Base-by-base conservation (phyloP, 1,140 invertebrate genomes). In the Planococcus citri region DNA sequence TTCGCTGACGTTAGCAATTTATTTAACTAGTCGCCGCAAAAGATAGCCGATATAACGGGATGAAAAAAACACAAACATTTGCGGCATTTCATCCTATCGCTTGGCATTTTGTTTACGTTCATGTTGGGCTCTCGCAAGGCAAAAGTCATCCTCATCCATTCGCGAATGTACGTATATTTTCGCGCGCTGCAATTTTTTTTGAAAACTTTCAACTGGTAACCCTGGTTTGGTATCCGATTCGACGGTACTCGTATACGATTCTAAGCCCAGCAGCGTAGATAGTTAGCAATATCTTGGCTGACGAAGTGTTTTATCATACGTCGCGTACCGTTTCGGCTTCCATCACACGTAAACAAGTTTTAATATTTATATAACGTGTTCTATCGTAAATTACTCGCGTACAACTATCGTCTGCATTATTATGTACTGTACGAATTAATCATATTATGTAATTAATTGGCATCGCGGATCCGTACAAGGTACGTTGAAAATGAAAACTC, bases 201-300 rank as follows among this genome's bases (percentile, higher is more conserved):
- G 17, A 51, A 51, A 51, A 14, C n/a, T 9, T 51, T 51, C 10
- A 51, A 51, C 6, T 51, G 41, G 41, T 51, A 51, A 51, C 41
- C 41, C 41, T 51, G 41, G 2, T 3, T 20, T 4, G n/a, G 41
- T 51, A 51, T 9, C 41, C 41, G 14, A 8, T 8, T 14, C n/a
- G 41, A 20, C 41, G 17, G 41, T 51, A 51, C 41, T 20, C 17
- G 6, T 51, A 51, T 20, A 20, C 41, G 41, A 9, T 51, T 51
- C 41, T 20, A 51, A 51, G 41, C 41, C 41, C 41, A 51, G 41
- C 41, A 51, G 41, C 41, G 41, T 51, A 51, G 41, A 51, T 51
- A 51, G 41, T 51, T 51, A 51, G 41, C 41, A 51, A 51, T 51
- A 17, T 51, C 41, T 51, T 51, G 41, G 6, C 41, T 51, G n/a